Evolutionary conservation across 2,113 vertebrate species (phyloP), one percentile per base, ranked within the genome.

Genomic region (Psittacus erithacus): DNA sequence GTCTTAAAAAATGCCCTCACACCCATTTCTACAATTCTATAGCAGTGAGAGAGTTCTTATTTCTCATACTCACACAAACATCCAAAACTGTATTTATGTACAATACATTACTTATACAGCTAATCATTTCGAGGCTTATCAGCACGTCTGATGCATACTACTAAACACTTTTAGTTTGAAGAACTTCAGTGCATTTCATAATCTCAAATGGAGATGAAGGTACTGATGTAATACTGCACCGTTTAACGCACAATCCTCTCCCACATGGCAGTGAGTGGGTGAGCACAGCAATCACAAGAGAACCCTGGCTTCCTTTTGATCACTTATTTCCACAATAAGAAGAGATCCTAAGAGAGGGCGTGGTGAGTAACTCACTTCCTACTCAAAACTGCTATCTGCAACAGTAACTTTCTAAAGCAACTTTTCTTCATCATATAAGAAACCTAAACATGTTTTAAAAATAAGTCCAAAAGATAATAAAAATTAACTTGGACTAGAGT

Each of bases 271-370:
- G 12, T 39, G 77, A 82, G 86, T 92, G 96, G 96, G 94, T 90
- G 92, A 96, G 44, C 13, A 86, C 88, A 79, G 93, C 97, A 98
- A 98, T 98, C 98, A 97, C 96, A 64, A 97, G 95, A 97, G 97
- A 97, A 97, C 89, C 96, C 96, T 98, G 95, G 97, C 96, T 98
- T 98, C 98, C 98, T 98, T 98, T 94, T 96, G 92, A 95, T 96
- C 88, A 92, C 82, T 94, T 91, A 89, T 86, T 94, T 97, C 88
- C 24, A 41, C 95, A 86, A 91, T 35, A 86, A 96, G 88, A 96
- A 95, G 35, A 64, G 81, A 90, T 86, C 76, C 50, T 63, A 70
- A 86, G 39, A 74, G 33, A 87, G 25, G 55, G 75, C 41, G 75
- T 4, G 27, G 50, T 46, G 64, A 90, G 63, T 44, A 95, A 96